Percentiles rank a stretch among this genome's conserved stretches.
Conservation (phyloP, 2,888 invertebrate genomes). For the Creontiades dilutus region DNA sequence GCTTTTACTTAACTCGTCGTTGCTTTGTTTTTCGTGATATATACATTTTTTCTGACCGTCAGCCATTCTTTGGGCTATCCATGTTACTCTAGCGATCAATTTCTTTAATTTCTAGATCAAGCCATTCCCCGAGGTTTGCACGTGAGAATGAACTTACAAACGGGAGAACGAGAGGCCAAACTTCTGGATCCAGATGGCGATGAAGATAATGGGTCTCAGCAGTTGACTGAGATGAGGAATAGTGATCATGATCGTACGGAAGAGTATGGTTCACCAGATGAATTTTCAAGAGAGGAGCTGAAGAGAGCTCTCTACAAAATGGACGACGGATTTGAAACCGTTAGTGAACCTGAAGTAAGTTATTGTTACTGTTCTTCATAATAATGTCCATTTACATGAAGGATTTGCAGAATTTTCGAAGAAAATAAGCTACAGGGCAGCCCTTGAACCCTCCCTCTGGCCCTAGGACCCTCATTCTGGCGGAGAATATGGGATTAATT, state of each 20-base stretch:
- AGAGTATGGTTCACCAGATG: slow-evolving; percentile 19
- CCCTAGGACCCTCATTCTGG: no score
- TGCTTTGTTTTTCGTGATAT: no score
- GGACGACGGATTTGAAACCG: slow-evolving; percentile 57
- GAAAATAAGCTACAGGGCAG: background rate
- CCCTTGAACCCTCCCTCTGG: no score
- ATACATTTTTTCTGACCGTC: no score
- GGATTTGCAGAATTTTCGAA: no score
- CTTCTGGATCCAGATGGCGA: slow-evolving; percentile 80
- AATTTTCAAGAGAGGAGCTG: slow-evolving; percentile 54
- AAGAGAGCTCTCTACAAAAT: slow-evolving; percentile 72
- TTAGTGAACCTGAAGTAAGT: slow-evolving; percentile 50
- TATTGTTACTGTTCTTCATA: background rate
- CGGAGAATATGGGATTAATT: no score
- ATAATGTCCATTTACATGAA: no score
- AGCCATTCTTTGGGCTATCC: no score
- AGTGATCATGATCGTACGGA: slow-evolving; percentile 60
- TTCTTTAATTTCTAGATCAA: slow-evolving; percentile 81
- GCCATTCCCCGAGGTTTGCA: slow-evolving; percentile 87
- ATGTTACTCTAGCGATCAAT: background rate
- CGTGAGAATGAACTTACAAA: slow-evolving; percentile 86
- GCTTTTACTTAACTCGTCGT: no score
- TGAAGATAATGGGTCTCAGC: slow-evolving; percentile 76
- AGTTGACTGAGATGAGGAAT: slow-evolving; percentile 72
- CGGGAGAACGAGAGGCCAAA: slow-evolving; percentile 87